Percentiles rank a stretch among this genome's conserved stretches.
Evolutionary conservation across 2,888 invertebrate species (phyloP).

Genomic region (Drosophila borborema): DNA sequence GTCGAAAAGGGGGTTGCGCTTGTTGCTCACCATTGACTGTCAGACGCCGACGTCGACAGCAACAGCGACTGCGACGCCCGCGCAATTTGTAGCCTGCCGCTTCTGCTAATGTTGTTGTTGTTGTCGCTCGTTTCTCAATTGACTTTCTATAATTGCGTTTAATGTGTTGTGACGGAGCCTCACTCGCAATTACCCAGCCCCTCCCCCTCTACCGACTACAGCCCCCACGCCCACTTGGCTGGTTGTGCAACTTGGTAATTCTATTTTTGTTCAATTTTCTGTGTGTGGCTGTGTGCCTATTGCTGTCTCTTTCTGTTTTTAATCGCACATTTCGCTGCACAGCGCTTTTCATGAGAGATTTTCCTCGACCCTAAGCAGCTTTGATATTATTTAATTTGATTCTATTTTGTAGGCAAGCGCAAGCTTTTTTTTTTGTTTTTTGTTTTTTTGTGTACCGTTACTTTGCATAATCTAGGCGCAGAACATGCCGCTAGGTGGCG

Average conservation of each 20-base stretch:
- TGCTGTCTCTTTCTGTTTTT: slow-evolving; percentile 41
- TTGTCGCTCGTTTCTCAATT: slow-evolving; percentile 57
- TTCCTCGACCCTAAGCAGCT: slow-evolving; percentile 53
- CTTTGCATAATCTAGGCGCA: slow-evolving; percentile 63
- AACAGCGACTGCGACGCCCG: slow-evolving; percentile 50
- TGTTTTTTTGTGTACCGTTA: slow-evolving; percentile 9
- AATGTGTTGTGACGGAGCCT: slow-evolving; percentile 77
- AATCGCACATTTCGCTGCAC: slow-evolving; percentile 69
- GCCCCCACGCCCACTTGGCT: slow-evolving; percentile 4
- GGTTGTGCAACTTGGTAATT: slow-evolving; percentile 74
- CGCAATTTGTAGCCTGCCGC: slow-evolving; percentile 56
- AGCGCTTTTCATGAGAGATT: slow-evolving; percentile 41
- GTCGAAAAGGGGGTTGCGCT: slow-evolving; percentile 6
- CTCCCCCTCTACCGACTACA: background rate
- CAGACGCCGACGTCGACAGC: slow-evolving; percentile 11
- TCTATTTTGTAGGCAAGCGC: slow-evolving; percentile 25
- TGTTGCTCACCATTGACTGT: slow-evolving; percentile 35
- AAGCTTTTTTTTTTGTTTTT: slow-evolving; percentile 14
- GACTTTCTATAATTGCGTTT: slow-evolving; percentile 81
- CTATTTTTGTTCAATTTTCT: slow-evolving; percentile 64
- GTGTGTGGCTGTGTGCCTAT: slow-evolving; percentile 17
- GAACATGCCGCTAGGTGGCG: slow-evolving; percentile 46
- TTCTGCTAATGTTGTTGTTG: slow-evolving; percentile 35
- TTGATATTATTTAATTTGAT: slow-evolving; percentile 73
- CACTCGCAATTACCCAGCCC: slow-evolving; percentile 46